phyloP scores from a whole-genome alignment of 2,888 invertebrate species.

The Muschampia plurimacula region DNA sequence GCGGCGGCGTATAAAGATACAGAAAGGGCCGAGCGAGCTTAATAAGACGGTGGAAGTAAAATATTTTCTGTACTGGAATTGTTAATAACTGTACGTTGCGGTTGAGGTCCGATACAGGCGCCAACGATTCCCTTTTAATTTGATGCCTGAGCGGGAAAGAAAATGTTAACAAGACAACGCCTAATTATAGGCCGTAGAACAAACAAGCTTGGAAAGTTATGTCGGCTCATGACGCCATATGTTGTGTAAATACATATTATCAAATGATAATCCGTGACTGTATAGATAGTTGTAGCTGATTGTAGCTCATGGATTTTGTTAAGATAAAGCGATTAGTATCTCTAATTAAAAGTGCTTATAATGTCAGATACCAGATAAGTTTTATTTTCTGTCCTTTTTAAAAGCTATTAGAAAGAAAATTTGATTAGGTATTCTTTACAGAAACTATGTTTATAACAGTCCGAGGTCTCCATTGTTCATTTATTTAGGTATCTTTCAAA shows the following conservation, averaged over 20 bases:
- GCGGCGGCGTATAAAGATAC: conserved; percentile 63
- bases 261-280: conserved; percentile 52
- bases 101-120: conserved; percentile 64
- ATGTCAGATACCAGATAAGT: not conserved
- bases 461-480: too few species aligned
- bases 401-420: too few species aligned
- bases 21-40: conserved; percentile 77
- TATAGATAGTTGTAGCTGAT: not conserved
- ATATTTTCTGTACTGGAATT: conserved; percentile 83
- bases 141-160: conserved; percentile 74
- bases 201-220: conserved; percentile 73
- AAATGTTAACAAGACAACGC: conserved; percentile 78
- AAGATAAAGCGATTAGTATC: not conserved
- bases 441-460: too few species aligned
- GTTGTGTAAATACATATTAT: conserved; percentile 48
- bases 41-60: conserved; percentile 84
- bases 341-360: not conserved
- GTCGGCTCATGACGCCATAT: conserved; percentile 71
- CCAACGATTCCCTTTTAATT: conserved; percentile 79
- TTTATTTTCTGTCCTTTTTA: too few species aligned
- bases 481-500: too few species aligned
- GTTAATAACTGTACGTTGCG: conserved; percentile 79
- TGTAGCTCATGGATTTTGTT: conserved; percentile 9
- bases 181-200: conserved; percentile 81
- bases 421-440: too few species aligned